These are phyloP conservation scores for Ametastegia equiseti DNA, from an alignment of 2,888 invertebrate species.

Conservation along the genomic window DNA sequence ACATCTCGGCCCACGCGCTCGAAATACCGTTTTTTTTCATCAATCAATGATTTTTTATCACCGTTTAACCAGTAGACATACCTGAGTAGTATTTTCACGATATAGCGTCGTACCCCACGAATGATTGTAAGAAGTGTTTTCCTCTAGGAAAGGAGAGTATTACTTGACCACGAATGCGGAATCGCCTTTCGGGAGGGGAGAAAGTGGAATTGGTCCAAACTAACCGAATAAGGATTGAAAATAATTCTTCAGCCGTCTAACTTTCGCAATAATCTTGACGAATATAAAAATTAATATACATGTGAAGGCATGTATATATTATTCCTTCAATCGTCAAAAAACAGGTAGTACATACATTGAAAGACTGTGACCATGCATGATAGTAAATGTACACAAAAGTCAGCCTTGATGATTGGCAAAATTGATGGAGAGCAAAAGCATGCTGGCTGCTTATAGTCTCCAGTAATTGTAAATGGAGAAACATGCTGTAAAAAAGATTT, in stretches of 20 bases:
- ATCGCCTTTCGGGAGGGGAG: constrained; percentile 50
- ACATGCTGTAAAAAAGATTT: background rate
- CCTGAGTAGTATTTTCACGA: background rate
- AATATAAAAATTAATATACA: background rate
- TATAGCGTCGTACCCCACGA: background rate
- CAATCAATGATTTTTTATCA: constrained; percentile 25
- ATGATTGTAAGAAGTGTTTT: background rate
- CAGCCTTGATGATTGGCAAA: too few species aligned
- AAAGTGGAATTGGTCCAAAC: background rate
- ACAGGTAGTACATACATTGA: too few species aligned
- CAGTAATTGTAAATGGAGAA: too few species aligned
- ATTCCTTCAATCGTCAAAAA: too few species aligned
- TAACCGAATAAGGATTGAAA: background rate
- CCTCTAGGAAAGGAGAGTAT: constrained; percentile 53
- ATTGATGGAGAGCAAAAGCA: background rate
- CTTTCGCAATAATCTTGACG: background rate
- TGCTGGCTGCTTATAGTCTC: too few species aligned
- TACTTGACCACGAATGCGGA: constrained; percentile 53
- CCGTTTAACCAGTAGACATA: background rate
- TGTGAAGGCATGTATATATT: background rate
- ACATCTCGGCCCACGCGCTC: too few species aligned
- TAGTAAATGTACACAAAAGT: too few species aligned
- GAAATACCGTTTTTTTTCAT: too few species aligned
- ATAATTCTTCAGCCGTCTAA: background rate
- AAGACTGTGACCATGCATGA: too few species aligned